A percentile compares a stretch with the other conserved stretches of the same genome.
These are phyloP conservation scores for Cryptus viduatorius DNA, from an alignment of 2,888 invertebrate species.

Conservation along the genomic window DNA sequence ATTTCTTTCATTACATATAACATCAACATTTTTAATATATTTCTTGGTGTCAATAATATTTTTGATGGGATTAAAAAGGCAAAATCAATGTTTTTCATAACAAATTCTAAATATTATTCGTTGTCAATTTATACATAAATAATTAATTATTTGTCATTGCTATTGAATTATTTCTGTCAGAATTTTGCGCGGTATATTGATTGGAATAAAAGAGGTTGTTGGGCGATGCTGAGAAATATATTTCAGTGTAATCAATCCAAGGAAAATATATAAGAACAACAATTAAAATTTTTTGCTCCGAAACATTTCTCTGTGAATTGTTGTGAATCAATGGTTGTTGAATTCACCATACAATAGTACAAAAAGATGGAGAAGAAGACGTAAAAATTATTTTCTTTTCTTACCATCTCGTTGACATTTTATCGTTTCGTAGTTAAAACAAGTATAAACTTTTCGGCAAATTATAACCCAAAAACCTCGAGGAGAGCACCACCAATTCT, in stretches of 20 bases:
- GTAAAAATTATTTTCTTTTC: constrained; percentile 12
- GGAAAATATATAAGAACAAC: background rate
- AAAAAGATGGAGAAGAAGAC: background rate
- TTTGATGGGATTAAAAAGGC: background rate
- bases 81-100: background rate
- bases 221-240: background rate
- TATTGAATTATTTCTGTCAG: no score
- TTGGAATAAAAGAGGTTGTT: background rate
- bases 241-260: no score
- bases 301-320: background rate
- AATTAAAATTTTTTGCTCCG: background rate
- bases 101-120: background rate
- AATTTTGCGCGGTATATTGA: background rate
- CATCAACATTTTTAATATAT: background rate
- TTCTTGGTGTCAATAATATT: no score
- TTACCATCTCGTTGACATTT: constrained; percentile 79
- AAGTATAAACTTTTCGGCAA: background rate
- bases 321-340: background rate
- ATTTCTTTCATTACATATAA: background rate
- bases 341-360: background rate
- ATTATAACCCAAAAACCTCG: constrained; percentile 20
- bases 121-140: background rate
- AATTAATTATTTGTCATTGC: background rate
- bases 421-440: background rate
- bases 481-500: background rate